Percentiles rank a stretch among this genome's conserved stretches.
Conservation (phyloP, 2,797 vertebrate species). For the Anas bahamensis region DNA sequence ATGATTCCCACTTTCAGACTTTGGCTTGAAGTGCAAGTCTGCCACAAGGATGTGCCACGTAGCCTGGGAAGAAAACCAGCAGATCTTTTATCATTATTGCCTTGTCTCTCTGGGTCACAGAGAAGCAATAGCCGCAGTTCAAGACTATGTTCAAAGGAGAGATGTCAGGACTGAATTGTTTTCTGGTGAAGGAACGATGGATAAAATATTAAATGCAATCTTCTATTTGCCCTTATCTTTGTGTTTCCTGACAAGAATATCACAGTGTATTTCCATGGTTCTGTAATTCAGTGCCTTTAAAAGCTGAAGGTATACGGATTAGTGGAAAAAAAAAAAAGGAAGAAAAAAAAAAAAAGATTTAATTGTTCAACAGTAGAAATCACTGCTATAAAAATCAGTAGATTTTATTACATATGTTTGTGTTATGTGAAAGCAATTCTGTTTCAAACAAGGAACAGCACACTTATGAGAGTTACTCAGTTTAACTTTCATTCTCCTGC, state of each 20-base stretch:
- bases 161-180: conserved; percentile 63
- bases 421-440: background rate
- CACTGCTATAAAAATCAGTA: background rate
- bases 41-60: conserved; percentile 25
- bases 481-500: background rate
- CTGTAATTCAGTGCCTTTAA: background rate
- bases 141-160: conserved; percentile 51
- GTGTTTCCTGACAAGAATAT: background rate
- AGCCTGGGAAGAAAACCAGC: conserved; percentile 59
- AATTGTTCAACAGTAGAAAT: background rate
- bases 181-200: conserved; percentile 53
- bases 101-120: conserved; percentile 56
- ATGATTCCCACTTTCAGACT: background rate
- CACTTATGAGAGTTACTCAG: background rate
- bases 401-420: background rate
- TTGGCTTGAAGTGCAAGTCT: background rate
- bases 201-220: conserved; percentile 65
- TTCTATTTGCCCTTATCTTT: conserved; percentile 31
- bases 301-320: background rate
- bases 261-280: background rate
- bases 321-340: background rate
- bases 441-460: rapidly evolving
- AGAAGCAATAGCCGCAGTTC: conserved; percentile 44
- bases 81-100: conserved; percentile 62
- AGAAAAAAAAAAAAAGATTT: background rate